Base-by-base conservation (phyloP, 2,888 invertebrate genomes). In the Scaptodrosophila latifasciaeformis region DNA sequence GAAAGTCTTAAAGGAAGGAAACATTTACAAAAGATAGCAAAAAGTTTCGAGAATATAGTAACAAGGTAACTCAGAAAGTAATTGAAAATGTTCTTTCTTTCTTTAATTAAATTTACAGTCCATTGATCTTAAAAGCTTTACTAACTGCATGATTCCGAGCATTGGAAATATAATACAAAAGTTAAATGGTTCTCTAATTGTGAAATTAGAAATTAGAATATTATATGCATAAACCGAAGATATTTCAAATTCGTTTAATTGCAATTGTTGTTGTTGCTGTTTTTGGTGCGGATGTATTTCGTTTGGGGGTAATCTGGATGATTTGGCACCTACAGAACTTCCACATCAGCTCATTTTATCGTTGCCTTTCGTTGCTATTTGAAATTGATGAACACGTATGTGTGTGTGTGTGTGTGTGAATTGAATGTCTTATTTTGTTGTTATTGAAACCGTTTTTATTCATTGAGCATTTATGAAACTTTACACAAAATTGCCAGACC, bases 361-460 rank as follows among this genome's bases (percentile, higher is more conserved):
- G 24, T 5, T 24, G 24, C 12, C 3, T n/a, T 37, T 15, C 37
- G 37, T 37, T 37, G 37, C 37, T 37, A 17, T 17, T 17, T 15
- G 12, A 34, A 34, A 34, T n/a, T n/a, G n/a, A n/a, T n/a, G n/a
- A n/a, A n/a, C n/a, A n/a, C n/a, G 24, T 24, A 7, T 7, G 27
- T 56, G 39, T 54, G 46, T 31, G 30, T 66, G 48, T 58, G 40
- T 61, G 47, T 53, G 44, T 58, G 39, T 54, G 10, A 30, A 47
- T 34, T 51, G 54, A 15, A 56, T 40, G 27, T 49, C 21, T 43
- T 49, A 29, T 55, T 42, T 65, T 59, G 54, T 58, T 82, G 59
- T 63, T 52, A 43, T 68, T 83, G 82, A 83, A 83, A 83, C 82
- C 82, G 81, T 80, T 84, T 71, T 66, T 60, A 47, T 60, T 56